A percentile compares a stretch with the other conserved stretches of the same genome.
Evolutionary conservation across 2,888 invertebrate species (phyloP).

Genomic region (Drosophila atroscutellata): DNA sequence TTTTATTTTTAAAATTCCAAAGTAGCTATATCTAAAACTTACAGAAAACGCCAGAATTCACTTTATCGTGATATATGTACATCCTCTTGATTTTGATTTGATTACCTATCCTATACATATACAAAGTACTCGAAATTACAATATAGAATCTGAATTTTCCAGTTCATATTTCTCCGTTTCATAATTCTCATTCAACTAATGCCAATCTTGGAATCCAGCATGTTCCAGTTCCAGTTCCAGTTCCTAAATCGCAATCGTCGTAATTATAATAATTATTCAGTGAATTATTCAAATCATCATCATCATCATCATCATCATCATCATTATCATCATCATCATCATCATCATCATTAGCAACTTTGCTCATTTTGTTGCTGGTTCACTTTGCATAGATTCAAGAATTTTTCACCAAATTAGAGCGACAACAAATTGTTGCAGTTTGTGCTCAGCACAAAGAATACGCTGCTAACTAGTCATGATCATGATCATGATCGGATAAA

Average conservation of each 20-base stretch:
- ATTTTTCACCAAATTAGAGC: neutral
- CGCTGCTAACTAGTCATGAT: neutral
- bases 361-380: neutral
- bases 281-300: neutral
- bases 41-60: neutral
- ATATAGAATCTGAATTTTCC: neutral
- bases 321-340: neutral
- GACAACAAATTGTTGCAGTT: neutral
- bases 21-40: neutral
- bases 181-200: neutral
- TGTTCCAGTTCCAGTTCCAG: neutral
- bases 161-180: neutral
- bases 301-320: neutral
- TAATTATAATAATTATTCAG: neutral
- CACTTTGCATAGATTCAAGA: neutral
- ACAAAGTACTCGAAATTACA: too few relatives aligned
- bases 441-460: neutral
- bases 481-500: conserved; percentile 6
- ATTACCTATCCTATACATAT: neutral
- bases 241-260: neutral
- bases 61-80: neutral
- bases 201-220: neutral
- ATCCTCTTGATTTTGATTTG: neutral
- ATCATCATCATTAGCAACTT: neutral
- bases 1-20: too few relatives aligned